Evolutionary conservation across 2,797 vertebrate genomes (phyloP), one percentile per base, ranked within the genome.

Genomic region (Chelidonichthys spinosus): DNA sequence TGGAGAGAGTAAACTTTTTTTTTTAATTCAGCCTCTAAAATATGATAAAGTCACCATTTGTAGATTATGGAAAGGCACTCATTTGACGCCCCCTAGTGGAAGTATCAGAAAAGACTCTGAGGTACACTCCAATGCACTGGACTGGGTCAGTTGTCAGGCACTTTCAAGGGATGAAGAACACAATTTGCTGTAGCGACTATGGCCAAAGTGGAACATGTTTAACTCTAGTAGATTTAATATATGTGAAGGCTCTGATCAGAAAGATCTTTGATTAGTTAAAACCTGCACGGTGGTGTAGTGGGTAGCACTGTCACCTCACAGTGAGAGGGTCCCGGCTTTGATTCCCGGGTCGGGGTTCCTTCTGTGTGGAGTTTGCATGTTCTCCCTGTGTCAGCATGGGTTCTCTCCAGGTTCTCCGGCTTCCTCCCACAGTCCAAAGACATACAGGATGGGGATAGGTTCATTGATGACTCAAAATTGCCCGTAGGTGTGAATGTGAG

Each of bases 31-130:
- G 52, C 6, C 8, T 3, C 17, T 63, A n/a, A 62, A 70, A 35
- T 32, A 9, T 17, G 54, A 17, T 33, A 43, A 69, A 39, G 39
- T 36, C 33, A 14, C 14, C 14, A 14, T 35, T 5, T 44, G 6
- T 11, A 14, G 7, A 42, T 40, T 25, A 35, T 17, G 6, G 49
- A 52, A 49, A 35, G 7, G 0, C 0, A 17, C 7, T 33, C 8
- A 4, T 77, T 62, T 86, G 50, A 49, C 18, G 35, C 56, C 74
- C 39, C 7, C 76, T 75, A 6, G 86, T 87, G 87, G 69, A 54
- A 1, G 0, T 18, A 11, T 52, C 0, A 11, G 33, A 61, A 17
- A 72, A 63, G 6, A 42, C 53, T 70, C 7, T 5, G 8, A 43
- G 6, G 50, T 35, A 40, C 15, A 7, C 33, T 53, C 11, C 1